Evolutionary conservation across 2,113 vertebrate genomes (phyloP).

Genomic region (Chiloscyllium plagiosum): DNA sequence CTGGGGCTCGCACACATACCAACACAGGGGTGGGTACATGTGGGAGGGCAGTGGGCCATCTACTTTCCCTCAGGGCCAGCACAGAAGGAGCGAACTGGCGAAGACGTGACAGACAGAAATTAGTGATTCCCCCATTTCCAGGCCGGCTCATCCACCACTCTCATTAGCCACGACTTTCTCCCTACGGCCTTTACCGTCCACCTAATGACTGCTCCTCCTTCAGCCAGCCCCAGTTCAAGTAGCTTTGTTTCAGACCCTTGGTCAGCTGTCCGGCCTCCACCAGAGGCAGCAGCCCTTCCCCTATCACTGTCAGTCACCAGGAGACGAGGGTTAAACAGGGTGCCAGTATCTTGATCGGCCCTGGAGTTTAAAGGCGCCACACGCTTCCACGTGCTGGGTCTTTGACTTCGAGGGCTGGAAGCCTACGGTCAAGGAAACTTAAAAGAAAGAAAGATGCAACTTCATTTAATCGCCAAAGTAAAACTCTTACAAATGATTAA

Average conservation of each 20-base stretch:
- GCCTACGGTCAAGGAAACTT: not conserved
- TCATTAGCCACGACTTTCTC: not conserved
- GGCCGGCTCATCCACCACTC: not conserved
- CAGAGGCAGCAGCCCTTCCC: not conserved
- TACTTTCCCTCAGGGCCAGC: too few relatives aligned
- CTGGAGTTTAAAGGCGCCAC: not conserved
- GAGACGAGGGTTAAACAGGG: not conserved
- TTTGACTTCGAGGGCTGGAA: not conserved
- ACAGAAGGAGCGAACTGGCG: too few relatives aligned
- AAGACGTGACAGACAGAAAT: not conserved
- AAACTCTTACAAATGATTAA: slow-evolving; percentile 18
- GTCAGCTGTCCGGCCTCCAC: not conserved
- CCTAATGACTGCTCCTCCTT: not conserved
- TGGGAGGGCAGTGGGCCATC: too few relatives aligned
- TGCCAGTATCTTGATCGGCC: not conserved
- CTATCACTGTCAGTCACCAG: not conserved
- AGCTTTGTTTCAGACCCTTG: not conserved
- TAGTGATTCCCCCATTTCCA: not conserved
- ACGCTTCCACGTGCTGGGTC: not conserved
- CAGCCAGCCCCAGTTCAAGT: not conserved
- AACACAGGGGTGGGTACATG: not conserved
- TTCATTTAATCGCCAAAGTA: not conserved
- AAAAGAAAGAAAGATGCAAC: not conserved
- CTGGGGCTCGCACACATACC: not conserved
- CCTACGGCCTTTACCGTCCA: not conserved